Percentiles rank a stretch among this genome's conserved stretches.
Conservation (phyloP, 2,797 vertebrate genomes). For the Taeniopygia guttata region DNA sequence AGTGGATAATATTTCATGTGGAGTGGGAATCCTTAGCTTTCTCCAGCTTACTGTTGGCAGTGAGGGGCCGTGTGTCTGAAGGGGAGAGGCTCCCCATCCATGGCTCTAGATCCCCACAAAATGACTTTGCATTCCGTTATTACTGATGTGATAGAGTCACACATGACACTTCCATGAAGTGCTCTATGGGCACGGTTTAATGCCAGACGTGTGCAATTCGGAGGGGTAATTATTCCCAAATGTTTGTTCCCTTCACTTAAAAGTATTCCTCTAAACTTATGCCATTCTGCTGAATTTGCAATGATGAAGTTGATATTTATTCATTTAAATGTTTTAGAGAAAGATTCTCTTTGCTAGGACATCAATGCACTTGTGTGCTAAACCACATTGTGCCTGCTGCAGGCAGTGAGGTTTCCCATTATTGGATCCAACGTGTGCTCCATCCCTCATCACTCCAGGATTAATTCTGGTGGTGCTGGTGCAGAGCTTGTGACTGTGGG, state of each 20-base stretch:
- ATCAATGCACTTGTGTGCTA: neutral
- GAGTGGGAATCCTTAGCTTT: neutral
- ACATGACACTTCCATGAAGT: neutral
- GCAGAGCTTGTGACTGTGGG: neutral
- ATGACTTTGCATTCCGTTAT: neutral
- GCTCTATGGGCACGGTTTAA: neutral
- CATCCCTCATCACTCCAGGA: neutral
- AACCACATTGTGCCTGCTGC: neutral
- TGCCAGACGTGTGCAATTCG: neutral
- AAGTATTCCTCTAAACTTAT: neutral
- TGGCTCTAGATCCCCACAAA: neutral
- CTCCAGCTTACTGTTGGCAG: neutral
- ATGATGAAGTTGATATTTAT: neutral
- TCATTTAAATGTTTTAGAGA: neutral
- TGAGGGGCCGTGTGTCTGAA: accelerated
- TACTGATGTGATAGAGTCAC: neutral
- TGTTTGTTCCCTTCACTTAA: neutral
- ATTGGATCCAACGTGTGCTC: neutral
- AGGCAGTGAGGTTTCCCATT: slow-evolving; percentile 10
- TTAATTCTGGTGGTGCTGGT: neutral
- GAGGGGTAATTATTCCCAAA: neutral
- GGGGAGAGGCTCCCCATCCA: neutral
- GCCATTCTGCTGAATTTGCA: neutral
- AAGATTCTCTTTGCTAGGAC: neutral
- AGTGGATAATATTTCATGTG: neutral